These are phyloP conservation scores for Haplochromis vanheusdeni DNA, from an alignment of 2,113 vertebrate species.

Conservation along the genomic window DNA sequence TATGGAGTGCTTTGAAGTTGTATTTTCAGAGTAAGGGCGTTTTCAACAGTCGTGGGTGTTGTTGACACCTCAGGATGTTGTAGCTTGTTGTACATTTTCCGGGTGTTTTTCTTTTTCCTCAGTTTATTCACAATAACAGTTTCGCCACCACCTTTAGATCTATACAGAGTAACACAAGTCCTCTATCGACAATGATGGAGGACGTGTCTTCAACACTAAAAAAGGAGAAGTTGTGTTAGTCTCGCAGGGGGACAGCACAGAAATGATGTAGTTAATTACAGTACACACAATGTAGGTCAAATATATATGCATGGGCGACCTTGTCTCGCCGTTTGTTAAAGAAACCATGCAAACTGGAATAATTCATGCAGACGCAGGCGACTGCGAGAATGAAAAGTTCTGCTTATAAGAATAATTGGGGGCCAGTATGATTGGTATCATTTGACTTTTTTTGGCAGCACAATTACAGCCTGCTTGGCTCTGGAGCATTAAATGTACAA, in stretches of 20 bases:
- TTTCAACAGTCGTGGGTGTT: constrained; percentile 60
- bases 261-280: not conserved
- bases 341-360: not conserved
- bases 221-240: constrained; percentile 27
- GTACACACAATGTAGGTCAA: not conserved
- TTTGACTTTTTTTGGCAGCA: not conserved
- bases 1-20: not conserved
- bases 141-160: not conserved
- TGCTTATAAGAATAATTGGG: not conserved
- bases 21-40: constrained; percentile 53
- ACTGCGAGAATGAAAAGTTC: not conserved
- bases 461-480: not conserved
- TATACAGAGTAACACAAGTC: not conserved
- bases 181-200: rapidly evolving
- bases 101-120: not conserved
- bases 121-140: not conserved
- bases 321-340: not conserved
- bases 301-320: not conserved
- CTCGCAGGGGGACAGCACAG: not conserved
- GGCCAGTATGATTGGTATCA: not conserved
- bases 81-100: not conserved
- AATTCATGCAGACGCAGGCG: not conserved
- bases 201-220: not conserved
- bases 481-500: not conserved
- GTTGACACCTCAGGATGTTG: constrained; percentile 42